Evolutionary conservation across 2,113 vertebrate genomes (phyloP), one percentile per base, ranked within the genome.

Genomic region (Leucoraja erinaceus): DNA sequence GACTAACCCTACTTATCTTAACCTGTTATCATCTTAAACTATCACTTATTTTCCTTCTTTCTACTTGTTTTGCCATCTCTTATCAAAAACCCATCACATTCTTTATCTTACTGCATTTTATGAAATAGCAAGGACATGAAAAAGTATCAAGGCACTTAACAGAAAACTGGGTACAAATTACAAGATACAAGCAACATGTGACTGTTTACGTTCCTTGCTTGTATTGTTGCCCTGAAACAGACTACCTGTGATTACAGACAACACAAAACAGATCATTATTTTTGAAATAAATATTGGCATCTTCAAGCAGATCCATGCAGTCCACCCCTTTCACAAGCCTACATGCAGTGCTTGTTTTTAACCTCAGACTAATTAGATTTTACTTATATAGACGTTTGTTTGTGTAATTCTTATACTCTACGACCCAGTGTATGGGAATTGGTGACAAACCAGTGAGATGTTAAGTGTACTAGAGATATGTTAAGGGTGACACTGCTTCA

Each of bases 231-330:
- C 61, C 59, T 88, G 83, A 66, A 14, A 33, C 59, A 63, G 83
- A 18, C 28, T 84, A 84, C 3, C 54, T 88, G 59, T 66, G 31
- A 88, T 31, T 88, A 61, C 59, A 88, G 59, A 88, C 12, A 18
- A 28, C 14, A 66, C 5, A n/a, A 88, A 86, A 88, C 28, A 88
- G 31, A 63, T 88, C 18, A 66, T 31, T 88, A 31, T 63, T 31
- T 88, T 88, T 31, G 5, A 86, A 86, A 14, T 88, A 88, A 88
- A 88, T 63, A 88, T 31, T 31, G 61, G 12, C 28, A 63, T 88
- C 83, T 66, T 63, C 59, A 61, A 88, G 83, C 83, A 63, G 56
- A 61, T 63, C 28, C 28, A 88, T 88, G 83, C 83, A 88, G 83
- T 63, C 28, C n/a, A 88, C 59, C 56, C 75, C 28, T 7, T 59